Evolutionary conservation across 2,113 vertebrate species (phyloP).

Genomic region (Anolis sagrei): DNA sequence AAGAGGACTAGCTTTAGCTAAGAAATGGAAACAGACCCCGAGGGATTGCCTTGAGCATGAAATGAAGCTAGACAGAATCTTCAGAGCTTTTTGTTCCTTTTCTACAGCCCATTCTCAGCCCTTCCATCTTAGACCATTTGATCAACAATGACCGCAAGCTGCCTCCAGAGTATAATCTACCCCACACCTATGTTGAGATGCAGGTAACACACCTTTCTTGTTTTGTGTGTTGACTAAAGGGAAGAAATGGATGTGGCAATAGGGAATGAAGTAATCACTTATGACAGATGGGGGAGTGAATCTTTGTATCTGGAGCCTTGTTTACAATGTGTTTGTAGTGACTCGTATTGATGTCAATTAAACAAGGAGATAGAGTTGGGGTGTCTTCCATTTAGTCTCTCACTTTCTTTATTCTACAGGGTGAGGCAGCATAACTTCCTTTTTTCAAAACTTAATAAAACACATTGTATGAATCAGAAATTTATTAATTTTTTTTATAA

Average conservation of each 20-base stretch:
- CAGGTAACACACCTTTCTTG: constrained; percentile 77
- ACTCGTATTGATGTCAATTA: neutral
- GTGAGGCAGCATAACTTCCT: no score
- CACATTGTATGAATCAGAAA: no score
- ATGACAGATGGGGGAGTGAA: neutral
- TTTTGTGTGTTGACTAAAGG: neutral
- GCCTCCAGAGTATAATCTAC: constrained; percentile 91
- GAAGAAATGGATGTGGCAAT: no score
- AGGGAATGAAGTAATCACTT: neutral
- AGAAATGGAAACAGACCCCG: neutral
- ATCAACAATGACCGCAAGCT: constrained; percentile 94
- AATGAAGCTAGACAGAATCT: neutral
- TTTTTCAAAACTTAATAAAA: no score
- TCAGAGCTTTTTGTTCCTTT: neutral
- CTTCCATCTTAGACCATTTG: constrained; percentile 90
- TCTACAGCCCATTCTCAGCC: constrained; percentile 87
- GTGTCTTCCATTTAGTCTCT: neutral
- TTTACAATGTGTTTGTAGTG: neutral
- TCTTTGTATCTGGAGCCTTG: neutral
- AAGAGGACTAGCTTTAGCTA: neutral
- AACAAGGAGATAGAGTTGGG: neutral
- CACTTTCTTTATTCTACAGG: neutral
- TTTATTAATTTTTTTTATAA: no score
- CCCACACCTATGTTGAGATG: constrained; percentile 94
- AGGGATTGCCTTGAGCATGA: neutral